phyloP scores from a whole-genome alignment of 2,888 invertebrate species.

The Heliconius hortense region DNA sequence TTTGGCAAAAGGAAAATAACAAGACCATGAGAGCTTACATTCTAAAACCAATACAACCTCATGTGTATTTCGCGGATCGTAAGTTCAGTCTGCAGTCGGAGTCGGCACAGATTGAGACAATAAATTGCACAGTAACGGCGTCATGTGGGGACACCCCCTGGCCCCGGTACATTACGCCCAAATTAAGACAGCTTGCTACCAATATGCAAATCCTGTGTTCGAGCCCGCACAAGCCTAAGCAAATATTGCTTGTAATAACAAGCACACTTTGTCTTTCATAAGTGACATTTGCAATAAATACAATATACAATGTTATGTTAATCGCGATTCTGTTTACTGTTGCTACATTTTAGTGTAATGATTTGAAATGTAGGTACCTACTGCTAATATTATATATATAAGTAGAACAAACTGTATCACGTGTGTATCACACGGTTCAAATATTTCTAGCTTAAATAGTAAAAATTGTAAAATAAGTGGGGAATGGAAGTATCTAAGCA shows the following conservation, averaged over 20 bases:
- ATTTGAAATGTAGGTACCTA: not conserved
- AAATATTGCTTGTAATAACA: conserved; percentile 63
- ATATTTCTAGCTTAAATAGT: too few species aligned
- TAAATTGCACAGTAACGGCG: conserved; percentile 72
- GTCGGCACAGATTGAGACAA: conserved; percentile 62
- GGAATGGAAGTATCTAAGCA: too few species aligned
- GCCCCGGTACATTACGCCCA: conserved; percentile 65
- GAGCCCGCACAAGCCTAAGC: conserved; percentile 55
- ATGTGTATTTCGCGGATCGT: conserved; percentile 42
- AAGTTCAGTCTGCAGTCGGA: conserved; percentile 46
- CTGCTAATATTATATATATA: not conserved
- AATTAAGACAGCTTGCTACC: conserved; percentile 78
- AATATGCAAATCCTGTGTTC: conserved; percentile 71
- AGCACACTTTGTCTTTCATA: conserved; percentile 47
- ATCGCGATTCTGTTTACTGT: conserved; percentile 32
- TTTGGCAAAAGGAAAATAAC: not conserved
- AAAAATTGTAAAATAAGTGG: too few species aligned
- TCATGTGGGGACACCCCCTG: conserved; percentile 63
- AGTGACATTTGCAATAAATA: conserved; percentile 48
- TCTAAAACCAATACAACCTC: conserved; percentile 39
- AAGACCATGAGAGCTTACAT: conserved; percentile 13
- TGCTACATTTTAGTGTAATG: conserved; percentile 26
- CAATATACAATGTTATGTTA: conserved; percentile 39
- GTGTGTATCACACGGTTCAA: too few species aligned
- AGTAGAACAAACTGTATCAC: too few species aligned